Evolutionary conservation across 2,797 vertebrate species (phyloP).

Genomic region (Anguilla pacifica): DNA sequence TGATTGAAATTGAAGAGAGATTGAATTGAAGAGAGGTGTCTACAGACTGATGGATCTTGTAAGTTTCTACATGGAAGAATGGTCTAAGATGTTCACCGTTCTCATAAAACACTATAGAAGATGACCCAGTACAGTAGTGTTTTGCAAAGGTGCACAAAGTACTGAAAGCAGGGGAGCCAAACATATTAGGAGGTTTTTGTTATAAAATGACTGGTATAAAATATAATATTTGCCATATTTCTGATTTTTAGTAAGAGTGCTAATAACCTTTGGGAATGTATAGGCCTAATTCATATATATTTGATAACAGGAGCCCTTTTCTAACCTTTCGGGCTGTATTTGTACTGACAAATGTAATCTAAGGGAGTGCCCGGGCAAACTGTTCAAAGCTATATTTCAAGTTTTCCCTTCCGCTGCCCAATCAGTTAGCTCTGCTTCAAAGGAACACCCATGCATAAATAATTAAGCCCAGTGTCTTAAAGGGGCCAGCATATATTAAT

Average conservation of each 20-base stretch:
- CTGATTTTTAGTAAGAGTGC: background rate
- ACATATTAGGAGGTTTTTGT: background rate
- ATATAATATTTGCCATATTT: background rate
- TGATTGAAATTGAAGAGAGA: no score
- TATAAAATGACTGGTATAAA: background rate
- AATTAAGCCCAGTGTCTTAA: constrained; percentile 82
- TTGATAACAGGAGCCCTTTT: background rate
- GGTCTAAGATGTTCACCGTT: background rate
- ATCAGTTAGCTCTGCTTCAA: constrained; percentile 77
- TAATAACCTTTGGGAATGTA: background rate
- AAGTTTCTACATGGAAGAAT: background rate
- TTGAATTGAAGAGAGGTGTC: no score
- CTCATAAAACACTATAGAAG: background rate
- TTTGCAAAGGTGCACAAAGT: background rate
- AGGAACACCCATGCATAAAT: constrained; percentile 83
- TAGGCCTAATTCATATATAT: background rate
- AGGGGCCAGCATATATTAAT: constrained; percentile 81
- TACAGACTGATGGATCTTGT: no score
- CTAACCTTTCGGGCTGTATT: constrained; percentile 15
- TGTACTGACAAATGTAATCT: constrained; percentile 78
- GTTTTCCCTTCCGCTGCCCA: constrained; percentile 72
- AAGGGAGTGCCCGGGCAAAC: background rate
- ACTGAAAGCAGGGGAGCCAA: background rate
- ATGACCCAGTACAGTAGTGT: background rate
- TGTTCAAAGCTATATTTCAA: constrained; percentile 65